Evolutionary conservation across 2,797 vertebrate species (phyloP), one percentile per base, ranked within the genome.

Genomic region (Pteropus rufus): DNA sequence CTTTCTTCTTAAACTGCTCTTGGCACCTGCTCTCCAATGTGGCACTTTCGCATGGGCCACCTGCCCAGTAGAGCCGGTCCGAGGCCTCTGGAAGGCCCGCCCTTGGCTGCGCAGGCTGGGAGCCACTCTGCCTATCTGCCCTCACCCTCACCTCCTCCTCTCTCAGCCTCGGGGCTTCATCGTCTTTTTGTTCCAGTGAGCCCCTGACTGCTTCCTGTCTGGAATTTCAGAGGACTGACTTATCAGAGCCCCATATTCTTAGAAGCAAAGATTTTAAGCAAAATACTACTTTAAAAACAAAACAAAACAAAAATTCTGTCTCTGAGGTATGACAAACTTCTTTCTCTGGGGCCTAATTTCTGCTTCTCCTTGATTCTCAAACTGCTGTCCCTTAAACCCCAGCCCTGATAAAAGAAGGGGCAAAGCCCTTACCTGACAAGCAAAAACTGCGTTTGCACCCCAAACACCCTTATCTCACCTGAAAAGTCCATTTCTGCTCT

Each of bases 211-310:
- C 23, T n/a, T 24, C 10, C 4, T 15, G 2, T 29, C 29, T 36
- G 21, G 5, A 31, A 49, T 76, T 26, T 60, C 65, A 1, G 3
- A 77, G 18, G 21, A 81, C 41, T 36, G 31, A 75, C 10, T 72
- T 88, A 29, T 15, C 4, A 46, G 39, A 89, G 34, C n/a, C 75
- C 31, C 29, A 2, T 4, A 23, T 46, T 70, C 58, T 96, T 64
- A 84, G 21, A 76, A 89, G 15, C 16, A 96, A 96, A 24, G 18
- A 52, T 72, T 64, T 89, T 24, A 24, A 81, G 69, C 41, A 69
- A 85, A 84, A 46, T 31, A 5, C n/a, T 73, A 73, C 80, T 60
- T 85, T 62, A 24, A 70, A 87, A 89, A 31, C 14, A 41, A 95
- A 79, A 84, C 18, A 54, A 72, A 95, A 56, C 39, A 82, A 36